A percentile compares a stretch with the other conserved stretches of the same genome.
phyloP scores from a whole-genome alignment of 2,797 vertebrate genomes.

The Sandelia bainsii region DNA sequence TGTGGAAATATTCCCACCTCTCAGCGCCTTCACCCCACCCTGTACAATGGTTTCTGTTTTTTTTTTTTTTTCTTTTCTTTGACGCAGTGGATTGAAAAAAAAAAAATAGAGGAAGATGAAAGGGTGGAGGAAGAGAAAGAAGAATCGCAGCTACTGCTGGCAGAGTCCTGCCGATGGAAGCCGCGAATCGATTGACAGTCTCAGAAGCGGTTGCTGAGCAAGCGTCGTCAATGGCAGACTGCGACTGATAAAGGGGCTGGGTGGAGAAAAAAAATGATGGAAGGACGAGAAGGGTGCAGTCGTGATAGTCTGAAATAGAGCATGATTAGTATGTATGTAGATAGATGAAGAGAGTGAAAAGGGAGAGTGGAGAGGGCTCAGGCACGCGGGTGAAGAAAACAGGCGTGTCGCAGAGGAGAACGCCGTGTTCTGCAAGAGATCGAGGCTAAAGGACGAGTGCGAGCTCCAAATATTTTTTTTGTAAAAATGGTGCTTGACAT shows the following conservation, averaged over 20 bases:
- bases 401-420: conserved; percentile 57
- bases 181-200: conserved; percentile 67
- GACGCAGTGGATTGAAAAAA: conserved; percentile 83
- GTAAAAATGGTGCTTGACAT: background rate
- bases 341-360: conserved; percentile 40
- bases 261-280: conserved; percentile 27
- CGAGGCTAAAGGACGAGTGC: background rate
- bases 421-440: conserved; percentile 21
- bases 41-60: conserved; percentile 69
- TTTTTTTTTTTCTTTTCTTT: conserved; percentile 71
- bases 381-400: conserved; percentile 32
- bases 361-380: conserved; percentile 18
- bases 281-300: conserved; percentile 46
- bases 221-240: conserved; percentile 64
- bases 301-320: conserved; percentile 64
- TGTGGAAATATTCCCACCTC: conserved; percentile 66
- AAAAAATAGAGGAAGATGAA: conserved; percentile 31
- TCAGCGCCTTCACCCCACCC: conserved; percentile 74
- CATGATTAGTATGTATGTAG: conserved; percentile 67
- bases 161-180: conserved; percentile 55
- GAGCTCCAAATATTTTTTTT: background rate
- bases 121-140: conserved; percentile 49
- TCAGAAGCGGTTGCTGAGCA: conserved; percentile 55
- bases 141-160: conserved; percentile 60
- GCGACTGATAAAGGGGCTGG: conserved; percentile 52